Conservation (phyloP, 2,113 vertebrate genomes). For the Tricholaema leucomelas region DNA sequence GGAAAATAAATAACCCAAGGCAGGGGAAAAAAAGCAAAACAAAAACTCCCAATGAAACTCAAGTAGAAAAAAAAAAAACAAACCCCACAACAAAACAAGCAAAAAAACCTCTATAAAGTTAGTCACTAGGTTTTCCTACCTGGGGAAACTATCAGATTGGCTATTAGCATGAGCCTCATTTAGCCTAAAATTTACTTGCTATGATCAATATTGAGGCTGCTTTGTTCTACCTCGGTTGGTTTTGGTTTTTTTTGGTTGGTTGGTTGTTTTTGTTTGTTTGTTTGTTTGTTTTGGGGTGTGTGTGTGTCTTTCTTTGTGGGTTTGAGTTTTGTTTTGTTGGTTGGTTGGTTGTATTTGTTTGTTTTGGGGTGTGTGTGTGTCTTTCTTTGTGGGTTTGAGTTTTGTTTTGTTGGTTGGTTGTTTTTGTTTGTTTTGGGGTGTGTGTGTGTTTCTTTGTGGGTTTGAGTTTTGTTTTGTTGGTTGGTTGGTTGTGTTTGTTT, state of each 20-base stretch:
- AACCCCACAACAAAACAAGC: fast-evolving
- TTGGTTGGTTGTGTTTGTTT: too few species aligned
- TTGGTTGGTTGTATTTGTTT: too few species aligned
- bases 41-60: neutral
- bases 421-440: too few species aligned
- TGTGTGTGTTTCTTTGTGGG: too few species aligned
- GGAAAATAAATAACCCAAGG: neutral
- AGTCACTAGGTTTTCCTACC: neutral
- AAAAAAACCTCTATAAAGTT: neutral
- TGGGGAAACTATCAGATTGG: neutral
- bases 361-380: too few species aligned
- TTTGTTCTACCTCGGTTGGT: neutral
- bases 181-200: constrained; percentile 13
- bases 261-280: too few species aligned
- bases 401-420: neutral
- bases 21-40: fast-evolving
- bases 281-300: too few species aligned
- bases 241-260: too few species aligned
- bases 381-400: too few species aligned
- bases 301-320: too few species aligned
- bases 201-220: neutral
- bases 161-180: neutral
- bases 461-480: too few species aligned
- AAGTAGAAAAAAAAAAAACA: fast-evolving
- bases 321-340: too few species aligned